phyloP scores from a whole-genome alignment of 2,113 vertebrate genomes.

The Bambusicola thoracicus region DNA sequence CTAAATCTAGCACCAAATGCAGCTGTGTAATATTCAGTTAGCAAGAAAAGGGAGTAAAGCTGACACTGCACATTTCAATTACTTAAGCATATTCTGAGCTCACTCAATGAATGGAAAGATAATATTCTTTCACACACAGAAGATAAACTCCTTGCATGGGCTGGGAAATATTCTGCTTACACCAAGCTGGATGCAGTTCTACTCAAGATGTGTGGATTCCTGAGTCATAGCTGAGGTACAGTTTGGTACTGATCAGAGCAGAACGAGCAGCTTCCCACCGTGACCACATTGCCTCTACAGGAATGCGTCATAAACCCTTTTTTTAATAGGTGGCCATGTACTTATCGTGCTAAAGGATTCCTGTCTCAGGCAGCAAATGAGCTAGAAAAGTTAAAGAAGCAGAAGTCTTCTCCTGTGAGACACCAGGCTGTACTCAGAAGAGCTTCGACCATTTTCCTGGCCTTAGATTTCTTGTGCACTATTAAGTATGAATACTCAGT shows the following conservation, averaged over 20 bases:
- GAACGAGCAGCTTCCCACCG: not conserved
- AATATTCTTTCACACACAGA: not conserved
- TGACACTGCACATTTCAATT: not conserved
- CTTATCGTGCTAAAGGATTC: not conserved
- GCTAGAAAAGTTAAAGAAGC: not conserved
- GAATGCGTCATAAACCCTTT: not conserved
- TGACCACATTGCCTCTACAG: not conserved
- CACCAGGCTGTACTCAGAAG: not conserved
- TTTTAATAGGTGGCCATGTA: not conserved
- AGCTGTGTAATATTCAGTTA: not conserved
- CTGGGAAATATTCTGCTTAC: not conserved
- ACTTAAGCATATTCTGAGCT: not conserved
- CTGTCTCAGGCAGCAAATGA: not conserved
- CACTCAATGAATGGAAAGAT: not conserved
- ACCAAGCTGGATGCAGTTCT: not conserved
- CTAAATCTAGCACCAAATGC: slow-evolving; percentile 21
- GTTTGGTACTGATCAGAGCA: not conserved
- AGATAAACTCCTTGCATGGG: not conserved
- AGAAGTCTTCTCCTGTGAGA: not conserved
- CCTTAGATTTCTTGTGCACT: not conserved
- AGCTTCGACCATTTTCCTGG: not conserved
- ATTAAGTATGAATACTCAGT: not conserved
- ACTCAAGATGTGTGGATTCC: not conserved
- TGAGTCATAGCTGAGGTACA: not conserved
- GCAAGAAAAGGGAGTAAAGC: not conserved